Evolutionary conservation across 2,797 vertebrate genomes (phyloP).

Genomic region (Chiloscyllium punctatum): DNA sequence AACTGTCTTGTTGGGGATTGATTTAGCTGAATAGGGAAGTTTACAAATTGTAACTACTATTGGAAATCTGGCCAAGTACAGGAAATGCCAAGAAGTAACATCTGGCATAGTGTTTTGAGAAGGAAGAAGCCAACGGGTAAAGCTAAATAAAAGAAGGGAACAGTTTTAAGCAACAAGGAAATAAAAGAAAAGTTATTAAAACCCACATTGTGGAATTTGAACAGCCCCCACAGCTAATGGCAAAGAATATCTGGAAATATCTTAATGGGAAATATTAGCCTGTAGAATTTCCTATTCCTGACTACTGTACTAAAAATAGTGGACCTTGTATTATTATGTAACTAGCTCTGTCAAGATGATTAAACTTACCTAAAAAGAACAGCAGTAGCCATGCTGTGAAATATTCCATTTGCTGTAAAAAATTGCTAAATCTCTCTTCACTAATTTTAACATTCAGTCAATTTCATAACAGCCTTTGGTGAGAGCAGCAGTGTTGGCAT

Average conservation of each 20-base stretch:
- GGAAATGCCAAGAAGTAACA: neutral
- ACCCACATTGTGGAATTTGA: neutral
- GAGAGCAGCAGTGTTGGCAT: neutral
- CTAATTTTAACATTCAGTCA: neutral
- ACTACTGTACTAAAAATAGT: slow-evolving; percentile 18
- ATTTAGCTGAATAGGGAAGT: too few relatives aligned
- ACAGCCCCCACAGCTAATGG: neutral
- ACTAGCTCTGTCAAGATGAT: slow-evolving; percentile 18
- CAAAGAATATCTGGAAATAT: neutral
- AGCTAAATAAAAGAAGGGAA: neutral
- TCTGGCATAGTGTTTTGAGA: neutral
- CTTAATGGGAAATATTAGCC: neutral
- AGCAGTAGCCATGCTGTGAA: slow-evolving; percentile 19
- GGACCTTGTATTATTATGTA: neutral
- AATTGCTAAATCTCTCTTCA: slow-evolving; percentile 11
- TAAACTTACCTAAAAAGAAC: slow-evolving; percentile 11
- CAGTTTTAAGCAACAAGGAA: neutral
- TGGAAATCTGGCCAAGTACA: neutral
- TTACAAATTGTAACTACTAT: neutral
- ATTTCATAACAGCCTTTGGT: neutral
- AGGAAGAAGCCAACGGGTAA: neutral
- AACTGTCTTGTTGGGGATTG: too few relatives aligned
- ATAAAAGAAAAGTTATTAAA: neutral
- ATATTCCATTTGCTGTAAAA: neutral
- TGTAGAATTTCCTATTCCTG: neutral